Conservation (phyloP, 2,888 invertebrate genomes). For the Parnassius smintheus region DNA sequence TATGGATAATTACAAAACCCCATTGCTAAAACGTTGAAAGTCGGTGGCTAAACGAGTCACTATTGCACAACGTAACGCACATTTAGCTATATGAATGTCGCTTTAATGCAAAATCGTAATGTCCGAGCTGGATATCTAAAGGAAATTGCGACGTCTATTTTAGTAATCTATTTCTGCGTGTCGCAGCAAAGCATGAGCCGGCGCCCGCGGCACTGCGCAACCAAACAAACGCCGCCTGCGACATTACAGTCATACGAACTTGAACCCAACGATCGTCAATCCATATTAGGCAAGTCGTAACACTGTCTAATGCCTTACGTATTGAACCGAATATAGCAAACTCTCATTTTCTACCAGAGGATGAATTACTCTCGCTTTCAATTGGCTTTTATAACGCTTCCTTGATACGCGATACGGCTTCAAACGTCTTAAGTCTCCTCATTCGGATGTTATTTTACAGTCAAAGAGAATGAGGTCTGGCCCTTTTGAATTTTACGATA, state of each 20-base stretch:
- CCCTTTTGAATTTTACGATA: slow-evolving; percentile 47
- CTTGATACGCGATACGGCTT: slow-evolving; percentile 57
- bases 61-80: not conserved
- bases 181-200: slow-evolving; percentile 36
- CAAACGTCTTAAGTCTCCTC: slow-evolving; percentile 45
- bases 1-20: no score
- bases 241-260: slow-evolving; percentile 58
- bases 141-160: slow-evolving; percentile 27
- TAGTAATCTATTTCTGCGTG: slow-evolving; percentile 21
- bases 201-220: slow-evolving; percentile 63
- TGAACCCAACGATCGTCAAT: slow-evolving; percentile 53
- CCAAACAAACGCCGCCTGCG: slow-evolving; percentile 63
- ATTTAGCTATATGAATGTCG: slow-evolving; percentile 4
- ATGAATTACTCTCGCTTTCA: slow-evolving; percentile 21
- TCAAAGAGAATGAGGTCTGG: slow-evolving; percentile 41
- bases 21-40: no score
- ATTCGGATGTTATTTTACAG: slow-evolving; percentile 20
- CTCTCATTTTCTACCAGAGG: slow-evolving; percentile 26
- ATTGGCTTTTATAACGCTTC: slow-evolving; percentile 33
- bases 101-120: slow-evolving; percentile 1
- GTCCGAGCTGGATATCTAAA: slow-evolving; percentile 16
- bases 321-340: slow-evolving; percentile 27
- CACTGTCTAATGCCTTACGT: slow-evolving; percentile 27
- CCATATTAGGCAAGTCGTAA: slow-evolving; percentile 45
- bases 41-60: no score